Percentiles rank a stretch among this genome's conserved stretches.
Evolutionary conservation across 1,140 invertebrate genomes (phyloP).

Genomic region (Bradysia coprophila): DNA sequence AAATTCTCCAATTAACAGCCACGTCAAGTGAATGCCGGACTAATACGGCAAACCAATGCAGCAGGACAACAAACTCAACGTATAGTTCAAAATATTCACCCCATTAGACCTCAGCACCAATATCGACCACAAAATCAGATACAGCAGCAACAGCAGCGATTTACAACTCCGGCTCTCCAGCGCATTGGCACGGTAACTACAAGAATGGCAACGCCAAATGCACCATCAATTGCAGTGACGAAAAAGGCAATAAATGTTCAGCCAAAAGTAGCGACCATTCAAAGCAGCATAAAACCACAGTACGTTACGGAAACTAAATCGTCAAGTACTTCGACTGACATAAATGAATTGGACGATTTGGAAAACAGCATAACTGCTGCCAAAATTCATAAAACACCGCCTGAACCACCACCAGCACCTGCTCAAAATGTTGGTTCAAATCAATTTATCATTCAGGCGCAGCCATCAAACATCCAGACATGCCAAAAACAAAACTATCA

Average conservation of each 20-base stretch:
- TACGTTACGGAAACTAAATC: slow-evolving; percentile 23
- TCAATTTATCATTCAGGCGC: slow-evolving; percentile 5
- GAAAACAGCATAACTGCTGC: slow-evolving; percentile 29
- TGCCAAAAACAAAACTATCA: slow-evolving; percentile 9
- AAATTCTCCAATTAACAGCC: neutral
- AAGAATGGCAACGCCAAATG: slow-evolving; percentile 5
- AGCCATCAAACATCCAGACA: slow-evolving; percentile 10
- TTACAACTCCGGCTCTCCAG: neutral
- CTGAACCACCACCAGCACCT: slow-evolving; percentile 15
- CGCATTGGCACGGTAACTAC: neutral
- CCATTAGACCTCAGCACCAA: neutral
- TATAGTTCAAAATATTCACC: neutral
- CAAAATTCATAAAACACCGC: slow-evolving; percentile 14
- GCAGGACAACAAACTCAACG: neutral
- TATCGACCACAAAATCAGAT: no score
- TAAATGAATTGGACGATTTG: slow-evolving; percentile 27
- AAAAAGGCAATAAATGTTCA: slow-evolving; percentile 10
- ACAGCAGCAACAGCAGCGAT: neutral
- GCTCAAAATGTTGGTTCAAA: slow-evolving; percentile 5
- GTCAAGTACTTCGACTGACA: slow-evolving; percentile 19
- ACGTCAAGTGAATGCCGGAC: no score
- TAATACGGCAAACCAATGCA: neutral
- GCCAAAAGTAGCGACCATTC: slow-evolving; percentile 10
- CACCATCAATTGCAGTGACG: slow-evolving; percentile 8
- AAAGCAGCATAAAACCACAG: slow-evolving; percentile 17